Evolutionary conservation across 2,113 vertebrate genomes (phyloP).

Genomic region (Galeopterus variegatus): DNA sequence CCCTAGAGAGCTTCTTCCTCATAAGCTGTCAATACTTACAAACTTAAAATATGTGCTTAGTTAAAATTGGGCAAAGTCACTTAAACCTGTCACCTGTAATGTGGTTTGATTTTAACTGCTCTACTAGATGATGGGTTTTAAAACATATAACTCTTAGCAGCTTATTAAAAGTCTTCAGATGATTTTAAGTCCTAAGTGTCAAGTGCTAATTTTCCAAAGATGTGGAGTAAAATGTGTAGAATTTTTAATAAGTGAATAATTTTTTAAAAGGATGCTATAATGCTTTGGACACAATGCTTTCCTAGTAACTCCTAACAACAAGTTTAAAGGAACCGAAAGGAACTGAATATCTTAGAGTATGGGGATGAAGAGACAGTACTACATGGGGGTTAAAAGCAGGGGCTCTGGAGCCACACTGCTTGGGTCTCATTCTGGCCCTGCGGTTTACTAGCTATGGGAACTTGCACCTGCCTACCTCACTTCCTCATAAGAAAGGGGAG

Average conservation of each 20-base stretch:
- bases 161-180: neutral
- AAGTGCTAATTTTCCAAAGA: conserved; percentile 8
- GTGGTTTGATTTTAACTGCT: neutral
- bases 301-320: neutral
- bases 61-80: neutral
- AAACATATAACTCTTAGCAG: conserved; percentile 4
- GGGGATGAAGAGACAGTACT: neutral
- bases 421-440: fast-evolving
- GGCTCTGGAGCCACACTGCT: neutral
- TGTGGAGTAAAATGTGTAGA: neutral
- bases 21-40: neutral
- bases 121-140: neutral
- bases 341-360: neutral
- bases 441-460: neutral
- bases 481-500: neutral
- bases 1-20: neutral
- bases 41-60: neutral
- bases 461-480: neutral
- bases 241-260: conserved; percentile 30
- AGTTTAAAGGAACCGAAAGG: neutral
- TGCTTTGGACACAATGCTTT: neutral
- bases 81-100: neutral
- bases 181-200: neutral
- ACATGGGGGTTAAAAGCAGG: neutral
- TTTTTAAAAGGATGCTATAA: neutral